A percentile compares a stretch with the other conserved stretches of the same genome.
These are phyloP conservation scores for Lasioglossum villosulum DNA, from an alignment of 2,888 invertebrate genomes.

Conservation along the genomic window DNA sequence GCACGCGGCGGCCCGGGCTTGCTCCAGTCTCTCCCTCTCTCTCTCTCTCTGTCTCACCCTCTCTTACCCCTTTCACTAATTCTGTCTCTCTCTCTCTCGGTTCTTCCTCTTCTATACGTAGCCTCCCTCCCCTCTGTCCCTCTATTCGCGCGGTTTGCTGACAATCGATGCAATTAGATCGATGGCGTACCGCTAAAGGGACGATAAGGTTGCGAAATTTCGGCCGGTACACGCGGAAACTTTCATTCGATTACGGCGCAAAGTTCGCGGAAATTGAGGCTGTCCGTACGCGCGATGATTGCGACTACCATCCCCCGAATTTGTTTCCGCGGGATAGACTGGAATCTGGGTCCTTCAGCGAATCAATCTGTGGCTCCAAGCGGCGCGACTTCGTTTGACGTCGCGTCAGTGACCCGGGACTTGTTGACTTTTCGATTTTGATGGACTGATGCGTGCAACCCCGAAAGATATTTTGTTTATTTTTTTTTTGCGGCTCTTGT, in stretches of 20 bases:
- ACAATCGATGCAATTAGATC: conserved; percentile 75
- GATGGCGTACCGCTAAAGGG: conserved; percentile 51
- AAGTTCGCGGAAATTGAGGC: background rate
- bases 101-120: background rate
- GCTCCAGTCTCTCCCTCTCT: conserved; percentile 56
- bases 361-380: background rate
- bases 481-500: background rate
- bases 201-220: conserved; percentile 54
- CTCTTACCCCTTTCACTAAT: background rate
- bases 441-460: background rate
- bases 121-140: background rate
- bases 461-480: background rate
- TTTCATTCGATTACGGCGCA: conserved; percentile 35
- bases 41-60: background rate
- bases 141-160: conserved; percentile 66
- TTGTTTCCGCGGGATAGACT: background rate
- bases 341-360: background rate
- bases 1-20: conserved; percentile 66
- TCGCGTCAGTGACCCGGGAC: background rate
- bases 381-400: background rate
- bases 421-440: background rate
- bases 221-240: conserved; percentile 34
- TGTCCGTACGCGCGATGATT: background rate
- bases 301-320: background rate
- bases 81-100: background rate